Conservation (phyloP, 2,113 vertebrate species). For the Rhinolophus ferrumequinum region DNA sequence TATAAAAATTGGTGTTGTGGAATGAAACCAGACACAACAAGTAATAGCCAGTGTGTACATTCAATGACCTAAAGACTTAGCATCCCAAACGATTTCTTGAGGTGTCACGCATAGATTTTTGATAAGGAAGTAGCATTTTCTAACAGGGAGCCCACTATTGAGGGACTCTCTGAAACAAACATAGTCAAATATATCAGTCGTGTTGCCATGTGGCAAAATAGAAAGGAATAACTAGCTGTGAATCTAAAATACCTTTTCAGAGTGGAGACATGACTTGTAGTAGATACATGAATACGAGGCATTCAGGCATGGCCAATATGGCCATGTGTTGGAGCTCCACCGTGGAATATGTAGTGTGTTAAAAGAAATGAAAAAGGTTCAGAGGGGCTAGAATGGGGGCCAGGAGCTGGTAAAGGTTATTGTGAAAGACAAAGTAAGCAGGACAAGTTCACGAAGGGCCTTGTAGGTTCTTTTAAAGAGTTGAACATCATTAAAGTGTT, state of each 20-base stretch:
- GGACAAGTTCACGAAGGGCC: not conserved
- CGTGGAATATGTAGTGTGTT: not conserved
- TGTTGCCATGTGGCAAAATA: not conserved
- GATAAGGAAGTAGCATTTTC: not conserved
- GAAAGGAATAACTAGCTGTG: not conserved
- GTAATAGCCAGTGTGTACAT: not conserved
- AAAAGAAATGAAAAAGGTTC: not conserved
- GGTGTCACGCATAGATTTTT: not conserved
- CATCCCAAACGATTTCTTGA: slow-evolving; percentile 7
- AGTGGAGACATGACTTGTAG: not conserved
- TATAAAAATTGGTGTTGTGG: slow-evolving; percentile 11
- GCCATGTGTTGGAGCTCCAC: not conserved
- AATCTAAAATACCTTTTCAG: not conserved
- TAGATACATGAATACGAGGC: not conserved
- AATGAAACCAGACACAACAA: slow-evolving; percentile 53
- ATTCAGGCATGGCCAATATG: not conserved
- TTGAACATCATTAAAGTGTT: not conserved
- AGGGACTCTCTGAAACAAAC: not conserved
- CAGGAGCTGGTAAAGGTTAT: not conserved
- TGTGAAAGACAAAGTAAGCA: not conserved
- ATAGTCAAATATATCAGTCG: not conserved
- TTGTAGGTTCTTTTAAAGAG: not conserved
- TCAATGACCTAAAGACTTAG: slow-evolving; percentile 16
- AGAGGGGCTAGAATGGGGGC: not conserved
- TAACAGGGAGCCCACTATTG: not conserved